Evolutionary conservation across 2,888 invertebrate species (phyloP).

Genomic region (Drosophila algonquin): DNA sequence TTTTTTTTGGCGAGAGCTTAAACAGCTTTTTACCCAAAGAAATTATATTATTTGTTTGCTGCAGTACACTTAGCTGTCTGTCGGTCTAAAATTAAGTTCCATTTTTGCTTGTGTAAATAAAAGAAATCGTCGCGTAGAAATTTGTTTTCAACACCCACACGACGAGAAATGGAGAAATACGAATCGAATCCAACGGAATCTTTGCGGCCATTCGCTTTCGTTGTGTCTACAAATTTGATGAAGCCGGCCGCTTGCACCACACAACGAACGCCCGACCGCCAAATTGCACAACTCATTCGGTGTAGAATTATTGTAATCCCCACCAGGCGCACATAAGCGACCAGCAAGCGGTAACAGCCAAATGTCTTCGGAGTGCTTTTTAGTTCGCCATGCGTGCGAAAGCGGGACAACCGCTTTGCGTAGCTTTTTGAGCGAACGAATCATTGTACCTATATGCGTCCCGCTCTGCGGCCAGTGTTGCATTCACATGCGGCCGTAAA

Average conservation of each 20-base stretch:
- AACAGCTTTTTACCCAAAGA: conserved; percentile 60
- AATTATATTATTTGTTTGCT: conserved; percentile 18
- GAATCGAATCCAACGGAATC: conserved; percentile 6
- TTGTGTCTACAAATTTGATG: conserved; percentile 56
- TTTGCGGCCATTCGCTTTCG: conserved; percentile 41
- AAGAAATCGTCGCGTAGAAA: not conserved
- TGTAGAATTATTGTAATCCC: conserved; percentile 84
- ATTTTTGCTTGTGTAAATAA: conserved; percentile 24
- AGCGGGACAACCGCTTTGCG: conserved; percentile 47
- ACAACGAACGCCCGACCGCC: conserved; percentile 41
- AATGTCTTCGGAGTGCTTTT: conserved; percentile 65
- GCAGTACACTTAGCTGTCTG: not conserved
- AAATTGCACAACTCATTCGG: conserved; percentile 81
- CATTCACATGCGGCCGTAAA: conserved; percentile 14
- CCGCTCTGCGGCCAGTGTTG: conserved; percentile 35
- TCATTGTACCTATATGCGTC: not conserved
- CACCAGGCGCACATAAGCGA: conserved; percentile 76
- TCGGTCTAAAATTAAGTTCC: not conserved
- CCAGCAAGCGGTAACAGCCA: conserved; percentile 18
- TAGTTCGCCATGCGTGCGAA: conserved; percentile 16
- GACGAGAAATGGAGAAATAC: not conserved
- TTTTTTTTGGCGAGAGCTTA: conserved; percentile 63
- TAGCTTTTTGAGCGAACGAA: conserved; percentile 26
- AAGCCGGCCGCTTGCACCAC: conserved; percentile 29
- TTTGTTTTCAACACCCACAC: not conserved